Conservation (phyloP, 2,797 vertebrate genomes). For the Emydoidea blandingii region DNA sequence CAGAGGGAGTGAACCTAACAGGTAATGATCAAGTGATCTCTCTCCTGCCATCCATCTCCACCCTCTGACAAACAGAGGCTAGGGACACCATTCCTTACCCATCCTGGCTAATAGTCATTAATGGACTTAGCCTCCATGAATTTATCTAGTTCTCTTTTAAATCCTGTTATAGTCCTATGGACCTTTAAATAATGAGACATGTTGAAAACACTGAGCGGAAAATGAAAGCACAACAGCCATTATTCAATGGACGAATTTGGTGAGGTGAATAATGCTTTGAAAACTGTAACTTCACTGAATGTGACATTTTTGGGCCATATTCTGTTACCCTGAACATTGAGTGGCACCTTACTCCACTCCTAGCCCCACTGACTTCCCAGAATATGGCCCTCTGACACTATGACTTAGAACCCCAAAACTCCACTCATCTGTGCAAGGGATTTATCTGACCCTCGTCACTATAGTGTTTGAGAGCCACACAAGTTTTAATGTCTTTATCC, state of each 20-base stretch:
- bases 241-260: slow-evolving; percentile 16
- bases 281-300: neutral
- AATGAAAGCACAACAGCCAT: neutral
- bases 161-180: neutral
- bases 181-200: slow-evolving; percentile 33
- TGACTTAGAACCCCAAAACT: neutral
- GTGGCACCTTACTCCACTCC: neutral
- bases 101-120: no score
- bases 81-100: no score
- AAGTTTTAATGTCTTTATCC: neutral
- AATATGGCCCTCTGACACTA: neutral
- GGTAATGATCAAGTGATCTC: no score
- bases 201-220: neutral
- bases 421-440: neutral
- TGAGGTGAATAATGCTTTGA: neutral
- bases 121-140: no score
- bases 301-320: neutral
- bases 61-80: no score
- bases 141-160: no score
- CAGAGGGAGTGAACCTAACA: no score
- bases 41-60: no score
- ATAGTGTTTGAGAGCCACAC: neutral
- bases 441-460: neutral
- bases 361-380: neutral
- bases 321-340: slow-evolving; percentile 32